phyloP scores from a whole-genome alignment of 2,113 vertebrate species.

The Neolamprologus falcicula region DNA sequence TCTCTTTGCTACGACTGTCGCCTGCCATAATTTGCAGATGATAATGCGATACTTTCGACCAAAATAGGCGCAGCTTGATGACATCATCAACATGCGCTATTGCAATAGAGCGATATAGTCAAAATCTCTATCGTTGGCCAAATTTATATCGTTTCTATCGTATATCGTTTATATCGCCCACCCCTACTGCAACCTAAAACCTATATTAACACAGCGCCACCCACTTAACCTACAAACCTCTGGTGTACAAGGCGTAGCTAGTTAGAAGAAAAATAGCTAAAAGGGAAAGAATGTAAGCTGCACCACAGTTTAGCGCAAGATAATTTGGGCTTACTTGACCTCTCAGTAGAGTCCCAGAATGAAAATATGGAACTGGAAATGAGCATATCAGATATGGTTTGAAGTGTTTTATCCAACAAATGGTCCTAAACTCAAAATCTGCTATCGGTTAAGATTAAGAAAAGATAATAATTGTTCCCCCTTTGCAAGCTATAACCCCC shows the following conservation, averaged over 20 bases:
- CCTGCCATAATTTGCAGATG: no score
- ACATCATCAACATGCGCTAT: no score
- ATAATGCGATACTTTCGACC: no score
- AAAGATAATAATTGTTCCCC: neutral
- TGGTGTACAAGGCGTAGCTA: neutral
- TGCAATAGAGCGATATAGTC: no score
- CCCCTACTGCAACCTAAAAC: no score
- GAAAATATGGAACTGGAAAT: neutral
- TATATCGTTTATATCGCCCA: no score
- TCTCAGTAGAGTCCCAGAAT: neutral
- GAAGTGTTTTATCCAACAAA: neutral
- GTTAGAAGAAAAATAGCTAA: neutral
- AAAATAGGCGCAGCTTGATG: no score
- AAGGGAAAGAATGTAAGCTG: neutral
- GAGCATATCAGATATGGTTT: neutral
- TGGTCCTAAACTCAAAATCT: neutral
- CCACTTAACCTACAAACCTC: neutral
- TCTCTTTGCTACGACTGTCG: no score
- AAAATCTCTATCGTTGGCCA: no score
- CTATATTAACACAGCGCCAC: neutral
- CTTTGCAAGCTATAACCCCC: neutral
- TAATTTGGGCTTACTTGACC: neutral
- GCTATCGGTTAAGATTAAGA: neutral
- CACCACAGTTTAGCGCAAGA: neutral
- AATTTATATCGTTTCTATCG: accelerated